Percentiles rank a stretch among this genome's conserved stretches.
Conservation (phyloP, 2,888 invertebrate species). For the Ennomos fuscantarius region DNA sequence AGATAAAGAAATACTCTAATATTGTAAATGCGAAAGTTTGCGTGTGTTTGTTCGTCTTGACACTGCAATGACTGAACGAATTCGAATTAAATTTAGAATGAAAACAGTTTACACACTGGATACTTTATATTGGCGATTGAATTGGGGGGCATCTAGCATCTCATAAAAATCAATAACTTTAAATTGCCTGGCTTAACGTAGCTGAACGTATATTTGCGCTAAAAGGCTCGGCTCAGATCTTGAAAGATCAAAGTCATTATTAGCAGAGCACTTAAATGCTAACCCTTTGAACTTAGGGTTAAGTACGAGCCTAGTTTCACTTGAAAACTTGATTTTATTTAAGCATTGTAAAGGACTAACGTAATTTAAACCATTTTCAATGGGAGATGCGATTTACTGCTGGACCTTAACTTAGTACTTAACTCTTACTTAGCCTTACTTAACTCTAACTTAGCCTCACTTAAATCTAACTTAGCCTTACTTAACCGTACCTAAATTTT, state of each 20-base stretch:
- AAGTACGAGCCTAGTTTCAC: conserved; percentile 1
- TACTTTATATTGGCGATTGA: too few species aligned
- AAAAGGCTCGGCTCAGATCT: conserved; percentile 13
- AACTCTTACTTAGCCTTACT: conserved; percentile 68
- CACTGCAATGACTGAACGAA: too few species aligned
- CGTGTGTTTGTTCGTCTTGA: too few species aligned
- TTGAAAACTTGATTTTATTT: not conserved
- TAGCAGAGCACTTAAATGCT: conserved; percentile 22
- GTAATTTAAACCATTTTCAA: conserved; percentile 3
- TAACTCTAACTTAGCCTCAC: conserved; percentile 68
- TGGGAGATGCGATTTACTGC: conserved; percentile 45
- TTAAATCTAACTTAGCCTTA: conserved; percentile 68
- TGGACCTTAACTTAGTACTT: conserved; percentile 63
- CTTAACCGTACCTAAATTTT: conserved; percentile 71
- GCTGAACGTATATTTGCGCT: too few species aligned
- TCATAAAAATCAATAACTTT: conserved; percentile 12
- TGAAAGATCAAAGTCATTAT: conserved; percentile 23
- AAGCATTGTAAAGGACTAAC: conserved; percentile 6
- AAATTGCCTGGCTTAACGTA: conserved; percentile 6
- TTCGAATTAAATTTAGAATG: too few species aligned
- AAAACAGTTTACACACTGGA: too few species aligned
- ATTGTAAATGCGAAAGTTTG: too few species aligned
- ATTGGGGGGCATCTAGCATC: too few species aligned
- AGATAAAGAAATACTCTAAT: too few species aligned
- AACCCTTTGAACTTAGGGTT: conserved; percentile 12